Evolutionary conservation across 2,113 vertebrate species (phyloP), one percentile per base, ranked within the genome.

Genomic region (Carettochelys insculpta): DNA sequence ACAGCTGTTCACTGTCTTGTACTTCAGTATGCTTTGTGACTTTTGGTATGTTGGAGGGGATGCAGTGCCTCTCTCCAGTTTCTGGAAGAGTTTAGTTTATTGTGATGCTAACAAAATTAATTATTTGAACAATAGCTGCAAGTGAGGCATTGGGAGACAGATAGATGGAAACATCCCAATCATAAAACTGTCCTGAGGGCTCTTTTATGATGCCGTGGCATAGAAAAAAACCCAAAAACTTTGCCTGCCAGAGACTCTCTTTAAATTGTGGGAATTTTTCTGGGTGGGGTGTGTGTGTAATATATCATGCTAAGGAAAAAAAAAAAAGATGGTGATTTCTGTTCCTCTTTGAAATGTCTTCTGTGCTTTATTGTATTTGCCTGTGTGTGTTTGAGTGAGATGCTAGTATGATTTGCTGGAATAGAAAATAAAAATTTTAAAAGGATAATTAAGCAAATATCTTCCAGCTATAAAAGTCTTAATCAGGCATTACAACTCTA

Each of bases 351-450:
- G 47, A 80, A 92, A 54, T 61, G 22, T 45, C 77, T 52, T 84
- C 24, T 53, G 80, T 88, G 54, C 41, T 82, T 90, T 86, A 80
- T 77, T 86, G 14, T 11, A 54, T 91, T 95, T 80, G 38, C 24
- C 45, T 80, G 52, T 20, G 65, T 83, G 80, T 92, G 51, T 31
- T 92, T 91, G 88, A 45, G 65, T 93, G 41, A 22, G 83, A 77
- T 71, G 87, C 65, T 90, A 25, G 48, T 16, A 81, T 86, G 68
- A 83, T 82, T 80, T 75, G 52, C 29, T 77, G 4, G 45, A 80
- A 80, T 52, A 90, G 85, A 25, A 65, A 86, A 89, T 86, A 58
- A 86, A 83, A 82, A 73, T 90, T 88, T 83, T 89, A 89, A 58
- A 84, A 80, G 73, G 61, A n/a, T 53, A 84, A 92, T 87, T 85